These are phyloP conservation scores for Melopsittacus undulatus DNA, from an alignment of 2,797 vertebrate species.

Conservation along the genomic window DNA sequence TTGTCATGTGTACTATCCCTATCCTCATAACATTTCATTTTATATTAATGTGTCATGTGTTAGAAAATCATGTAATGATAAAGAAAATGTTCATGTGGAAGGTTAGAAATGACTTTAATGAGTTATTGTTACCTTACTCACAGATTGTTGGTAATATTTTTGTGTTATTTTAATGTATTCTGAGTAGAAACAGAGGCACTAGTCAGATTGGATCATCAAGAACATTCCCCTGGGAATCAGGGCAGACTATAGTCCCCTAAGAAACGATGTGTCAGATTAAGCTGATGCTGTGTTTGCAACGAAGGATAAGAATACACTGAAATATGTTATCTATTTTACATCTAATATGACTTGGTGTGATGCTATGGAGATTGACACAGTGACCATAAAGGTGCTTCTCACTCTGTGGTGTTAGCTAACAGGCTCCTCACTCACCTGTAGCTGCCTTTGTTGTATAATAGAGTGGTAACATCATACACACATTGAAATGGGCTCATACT, in stretches of 20 bases:
- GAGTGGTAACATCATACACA: background rate
- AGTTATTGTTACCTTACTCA: constrained; percentile 55
- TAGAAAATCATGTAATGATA: constrained; percentile 62
- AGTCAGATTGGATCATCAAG: constrained; percentile 62
- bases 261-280: constrained; percentile 37
- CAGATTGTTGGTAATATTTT: constrained; percentile 59
- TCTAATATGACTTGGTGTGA: background rate
- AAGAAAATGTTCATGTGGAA: constrained; percentile 53
- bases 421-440: background rate
- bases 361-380: background rate
- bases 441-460: background rate
- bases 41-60: constrained; percentile 58
- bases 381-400: background rate
- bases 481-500: background rate
- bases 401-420: background rate
- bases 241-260: constrained; percentile 48
- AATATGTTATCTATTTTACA: background rate
- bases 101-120: constrained; percentile 67
- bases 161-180: constrained; percentile 64
- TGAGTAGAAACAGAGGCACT: constrained; percentile 60
- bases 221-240: constrained; percentile 54
- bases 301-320: background rate
- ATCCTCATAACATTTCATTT: constrained; percentile 51
- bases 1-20: constrained; percentile 49
- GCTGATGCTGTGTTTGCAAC: background rate